Conservation (phyloP, 2,888 invertebrate species). For the Leptopilina syphax region DNA sequence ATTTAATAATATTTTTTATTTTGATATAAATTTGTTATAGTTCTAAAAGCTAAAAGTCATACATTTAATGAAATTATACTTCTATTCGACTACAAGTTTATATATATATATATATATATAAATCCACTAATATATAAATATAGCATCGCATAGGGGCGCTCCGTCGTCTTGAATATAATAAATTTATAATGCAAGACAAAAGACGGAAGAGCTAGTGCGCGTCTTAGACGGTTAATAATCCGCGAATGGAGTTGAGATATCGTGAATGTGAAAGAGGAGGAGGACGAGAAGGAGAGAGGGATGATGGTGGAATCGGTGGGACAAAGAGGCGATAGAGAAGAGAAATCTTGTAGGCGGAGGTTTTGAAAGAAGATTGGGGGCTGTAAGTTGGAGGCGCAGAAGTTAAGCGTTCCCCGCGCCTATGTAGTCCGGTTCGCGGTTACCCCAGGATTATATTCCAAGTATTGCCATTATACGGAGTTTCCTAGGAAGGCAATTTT, state of each 20-base stretch:
- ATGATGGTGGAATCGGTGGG: neutral
- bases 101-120: no score
- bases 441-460: conserved; percentile 71
- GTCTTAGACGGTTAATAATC: conserved; percentile 10
- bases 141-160: no score
- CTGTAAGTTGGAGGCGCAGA: conserved; percentile 52
- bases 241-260: conserved; percentile 18
- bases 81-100: no score
- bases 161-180: no score
- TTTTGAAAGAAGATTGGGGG: conserved; percentile 30
- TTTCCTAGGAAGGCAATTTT: conserved; percentile 76
- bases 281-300: neutral
- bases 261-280: neutral
- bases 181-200: no score
- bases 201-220: no score
- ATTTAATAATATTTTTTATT: neutral
- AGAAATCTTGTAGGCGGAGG: conserved; percentile 20
- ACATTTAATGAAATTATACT: no score
- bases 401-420: conserved; percentile 66
- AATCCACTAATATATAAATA: no score
- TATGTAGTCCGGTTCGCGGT: conserved; percentile 63
- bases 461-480: conserved; percentile 73
- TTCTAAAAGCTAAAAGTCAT: no score
- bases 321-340: neutral
- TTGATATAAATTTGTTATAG: no score